Evolutionary conservation across 2,113 vertebrate genomes (phyloP).

Genomic region (Malurus cyaneus): DNA sequence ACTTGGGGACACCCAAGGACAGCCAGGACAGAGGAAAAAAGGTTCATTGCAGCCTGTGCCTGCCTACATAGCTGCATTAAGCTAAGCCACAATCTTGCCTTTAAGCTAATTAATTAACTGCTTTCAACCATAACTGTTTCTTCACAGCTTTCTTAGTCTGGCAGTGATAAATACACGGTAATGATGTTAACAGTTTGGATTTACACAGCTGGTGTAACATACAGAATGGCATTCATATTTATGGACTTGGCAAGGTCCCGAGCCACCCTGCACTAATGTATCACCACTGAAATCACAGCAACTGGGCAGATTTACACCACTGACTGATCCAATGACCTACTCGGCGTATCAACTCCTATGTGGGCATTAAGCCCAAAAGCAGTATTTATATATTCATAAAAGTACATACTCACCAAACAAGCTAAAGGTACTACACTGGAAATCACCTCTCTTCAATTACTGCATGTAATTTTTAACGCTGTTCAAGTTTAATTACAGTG

Average conservation of each 20-base stretch:
- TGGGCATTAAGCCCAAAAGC: not conserved
- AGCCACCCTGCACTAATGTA: not conserved
- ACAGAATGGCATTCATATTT: slow-evolving; percentile 10
- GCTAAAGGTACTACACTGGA: not conserved
- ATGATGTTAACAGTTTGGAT: slow-evolving; percentile 43
- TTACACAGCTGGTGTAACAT: slow-evolving; percentile 28
- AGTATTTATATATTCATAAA: slow-evolving; percentile 1
- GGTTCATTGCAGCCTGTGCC: not conserved
- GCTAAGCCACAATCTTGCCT: slow-evolving; percentile 21
- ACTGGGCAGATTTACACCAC: not conserved
- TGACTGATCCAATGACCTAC: not conserved
- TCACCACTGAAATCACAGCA: not conserved
- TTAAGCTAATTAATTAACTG: slow-evolving; percentile 55
- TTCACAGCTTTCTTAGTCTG: slow-evolving; percentile 52
- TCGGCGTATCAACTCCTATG: not conserved
- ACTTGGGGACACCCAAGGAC: not conserved
- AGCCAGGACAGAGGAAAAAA: not conserved
- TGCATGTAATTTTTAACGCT: slow-evolving; percentile 9
- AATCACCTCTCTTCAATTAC: not conserved
- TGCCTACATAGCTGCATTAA: not conserved
- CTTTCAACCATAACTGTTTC: slow-evolving; percentile 52
- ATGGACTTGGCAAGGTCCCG: slow-evolving; percentile 1
- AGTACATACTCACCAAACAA: not conserved
- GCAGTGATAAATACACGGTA: slow-evolving; percentile 40
- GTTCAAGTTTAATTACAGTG: slow-evolving; percentile 48